Evolutionary conservation across 2,113 vertebrate genomes (phyloP), one percentile per base, ranked within the genome.

Genomic region (Felis catus): DNA sequence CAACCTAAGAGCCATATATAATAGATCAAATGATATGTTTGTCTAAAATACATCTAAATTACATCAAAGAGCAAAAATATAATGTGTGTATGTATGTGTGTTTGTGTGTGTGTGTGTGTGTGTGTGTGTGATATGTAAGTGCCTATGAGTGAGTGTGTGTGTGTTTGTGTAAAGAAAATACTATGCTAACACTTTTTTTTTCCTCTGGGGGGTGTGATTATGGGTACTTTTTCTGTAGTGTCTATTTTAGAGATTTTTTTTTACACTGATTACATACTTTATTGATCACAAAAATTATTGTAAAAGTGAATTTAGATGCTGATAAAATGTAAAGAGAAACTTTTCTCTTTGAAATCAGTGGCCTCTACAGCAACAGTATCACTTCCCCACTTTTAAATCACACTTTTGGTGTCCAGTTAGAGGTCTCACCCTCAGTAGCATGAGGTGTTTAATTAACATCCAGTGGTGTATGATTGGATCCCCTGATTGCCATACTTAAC

Each of bases 381-480:
- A 4, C 65, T 91, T 25, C 39, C 21, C 4, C 78, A 82, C 76
- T 85, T 90, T 76, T 89, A 94, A 93, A 90, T 96, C 65, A 76
- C 36, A 58, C 19, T 31, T 96, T 95, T 53, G 13, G 36, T 91
- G 55, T 39, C 74, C 74, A 23, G 66, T 88, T 96, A 88, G 93
- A 84, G 91, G 76, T 94, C 94, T 92, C 81, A 58, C 89, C 71
- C 61, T 97, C 70, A 81, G 6, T 91, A 94, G 87, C 36, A 71
- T 25, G 73, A 90, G 45, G 6, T 51, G 4, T 98, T 97, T 97
- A 97, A 97, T 95, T 95, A 97, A 51, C 48, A 90, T 66, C 96
- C 88, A 90, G 53, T 94, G 45, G 95, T 39, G 80, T 97, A 21
- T 96, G 90, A 96, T 95, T 88, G 81, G 87, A 85, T 84, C 84